Evolutionary conservation across 2,888 invertebrate genomes (phyloP).

Genomic region (Amphipyra berbera): DNA sequence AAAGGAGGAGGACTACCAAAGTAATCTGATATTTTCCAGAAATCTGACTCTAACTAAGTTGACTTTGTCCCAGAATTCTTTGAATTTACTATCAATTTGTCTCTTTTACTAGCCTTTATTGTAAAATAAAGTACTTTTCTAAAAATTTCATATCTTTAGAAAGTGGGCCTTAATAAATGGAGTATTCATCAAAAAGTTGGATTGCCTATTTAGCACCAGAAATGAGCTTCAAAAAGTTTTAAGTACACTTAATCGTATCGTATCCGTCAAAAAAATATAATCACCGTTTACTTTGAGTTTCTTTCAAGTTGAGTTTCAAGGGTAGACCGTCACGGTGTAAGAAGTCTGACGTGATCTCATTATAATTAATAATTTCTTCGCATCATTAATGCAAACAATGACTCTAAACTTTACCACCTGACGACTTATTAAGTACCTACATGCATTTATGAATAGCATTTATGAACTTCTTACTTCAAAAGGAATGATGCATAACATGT

Average conservation of each 20-base stretch:
- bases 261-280: slow-evolving; percentile 61
- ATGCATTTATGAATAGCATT: no score
- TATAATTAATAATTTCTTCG: not conserved
- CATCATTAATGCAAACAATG: no score
- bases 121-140: slow-evolving; percentile 10
- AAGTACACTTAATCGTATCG: slow-evolving; percentile 59
- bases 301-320: slow-evolving; percentile 26
- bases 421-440: no score
- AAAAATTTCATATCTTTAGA: slow-evolving; percentile 15
- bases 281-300: slow-evolving; percentile 45
- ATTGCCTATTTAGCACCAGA: slow-evolving; percentile 69
- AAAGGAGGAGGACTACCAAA: no score
- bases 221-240: slow-evolving; percentile 56
- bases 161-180: slow-evolving; percentile 47
- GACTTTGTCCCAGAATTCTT: no score
- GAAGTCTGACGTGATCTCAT: slow-evolving; percentile 5
- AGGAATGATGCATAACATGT: no score
- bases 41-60: no score
- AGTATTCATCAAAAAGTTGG: slow-evolving; percentile 69
- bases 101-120: not conserved
- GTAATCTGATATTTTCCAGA: no score
- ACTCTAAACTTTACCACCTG: no score
- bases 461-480: no score
- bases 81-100: no score
- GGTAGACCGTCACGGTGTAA: not conserved